A percentile compares a stretch with the other conserved stretches of the same genome.
phyloP scores from a whole-genome alignment of 2,113 vertebrate genomes.

The Pogona vitticeps region DNA sequence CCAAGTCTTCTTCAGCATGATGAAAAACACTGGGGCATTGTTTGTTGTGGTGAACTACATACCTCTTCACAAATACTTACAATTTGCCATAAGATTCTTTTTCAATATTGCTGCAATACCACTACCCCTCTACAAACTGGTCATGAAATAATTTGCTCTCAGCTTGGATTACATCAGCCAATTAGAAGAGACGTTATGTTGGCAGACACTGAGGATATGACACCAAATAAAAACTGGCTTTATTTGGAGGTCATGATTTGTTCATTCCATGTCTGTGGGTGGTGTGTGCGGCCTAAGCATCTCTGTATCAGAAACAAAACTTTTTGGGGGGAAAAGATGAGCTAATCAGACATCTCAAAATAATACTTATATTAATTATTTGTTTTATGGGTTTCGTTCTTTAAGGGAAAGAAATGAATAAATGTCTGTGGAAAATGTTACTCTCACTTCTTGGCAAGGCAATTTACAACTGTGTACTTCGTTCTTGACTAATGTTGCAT shows the following conservation, averaged over 20 bases:
- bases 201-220: background rate
- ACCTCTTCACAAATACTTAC: too few relatives aligned
- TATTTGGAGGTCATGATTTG: slow-evolving; percentile 5
- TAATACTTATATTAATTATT: background rate
- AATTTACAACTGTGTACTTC: slow-evolving; percentile 12
- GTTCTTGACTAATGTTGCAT: background rate
- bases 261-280: background rate
- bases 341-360: background rate
- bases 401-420: slow-evolving; percentile 4
- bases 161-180: background rate
- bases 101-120: too few relatives aligned
- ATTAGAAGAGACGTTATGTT: background rate
- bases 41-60: too few relatives aligned
- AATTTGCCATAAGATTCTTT: too few relatives aligned
- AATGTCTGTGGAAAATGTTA: background rate
- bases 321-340: background rate
- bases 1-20: too few relatives aligned
- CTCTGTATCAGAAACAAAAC: background rate
- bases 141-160: background rate
- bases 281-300: slow-evolving; percentile 6
- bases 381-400: slow-evolving; percentile 21
- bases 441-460: background rate
- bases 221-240: slow-evolving; percentile 18
- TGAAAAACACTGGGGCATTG: too few relatives aligned
- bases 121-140: background rate